Evolutionary conservation across 2,888 invertebrate species (phyloP), one percentile per base, ranked within the genome.

Genomic region (Trichopoda pennipes): DNA sequence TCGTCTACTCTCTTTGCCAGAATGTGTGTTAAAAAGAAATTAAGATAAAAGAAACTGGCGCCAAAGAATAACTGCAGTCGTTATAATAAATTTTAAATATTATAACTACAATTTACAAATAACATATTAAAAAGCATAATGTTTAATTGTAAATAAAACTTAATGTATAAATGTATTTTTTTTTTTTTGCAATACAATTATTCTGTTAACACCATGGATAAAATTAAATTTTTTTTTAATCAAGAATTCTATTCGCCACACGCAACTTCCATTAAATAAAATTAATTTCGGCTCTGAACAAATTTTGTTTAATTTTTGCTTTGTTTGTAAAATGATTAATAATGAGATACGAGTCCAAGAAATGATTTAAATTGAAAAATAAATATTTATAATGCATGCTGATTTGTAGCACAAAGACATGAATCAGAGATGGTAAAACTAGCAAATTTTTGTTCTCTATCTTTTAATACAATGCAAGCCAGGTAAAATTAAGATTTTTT

Each of bases 191-290:
- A n/a, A 63, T 47, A 61, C 53, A 76, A 69, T 47, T 49, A 73
- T 72, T 58, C 64, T 66, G 60, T 79, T 73, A 66, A 79, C 60
- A 79, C 58, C 72, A 73, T 53, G 38, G 23, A 79, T 73, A 60
- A 72, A 28, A 79, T 64, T 47, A 42, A 14, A 60, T 44, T 58
- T 53, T 64, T 66, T 44, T 63, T 63, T 10, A 28, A 28, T 28
- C 28, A 35, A 51, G 23, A 28, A 23, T 35, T 73, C 35, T 28
- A 79, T 79, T 73, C 72, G 21, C 10, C 49, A 35, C 78, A 79
- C 72, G 78, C 78, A 66, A 66, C 38, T 21, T 16, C 66, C n/a
- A 49, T 17, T 4, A 17, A 49, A 49, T 3, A 17, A 8, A 2
- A 21, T n/a, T 64, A 38, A 23, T 10, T 73, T 55, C 14, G 12